Base-by-base conservation (phyloP, 2,113 vertebrate species). In the Dicerorhinus sumatrensis region DNA sequence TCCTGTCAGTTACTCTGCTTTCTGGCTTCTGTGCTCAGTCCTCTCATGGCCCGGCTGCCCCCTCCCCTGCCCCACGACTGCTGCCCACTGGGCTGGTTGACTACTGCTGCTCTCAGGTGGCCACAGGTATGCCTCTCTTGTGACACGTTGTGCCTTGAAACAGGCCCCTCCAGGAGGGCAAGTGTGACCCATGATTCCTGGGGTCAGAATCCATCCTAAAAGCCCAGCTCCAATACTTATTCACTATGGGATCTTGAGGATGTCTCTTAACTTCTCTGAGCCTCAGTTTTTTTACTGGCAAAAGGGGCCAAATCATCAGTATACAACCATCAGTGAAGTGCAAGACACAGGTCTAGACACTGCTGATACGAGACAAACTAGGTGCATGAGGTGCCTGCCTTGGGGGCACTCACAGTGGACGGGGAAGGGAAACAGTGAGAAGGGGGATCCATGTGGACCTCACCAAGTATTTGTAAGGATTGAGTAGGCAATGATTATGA, bases 401-500 rank as follows among this genome's bases (percentile, higher is more conserved):
- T 51, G 42, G 0, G 0, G 58, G 46, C 58, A 75, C 5, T 36
- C 63, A 36, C 0, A 21, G 89, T 18, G 2, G 16, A 31, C 0
- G 1, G 31, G 27, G 36, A 33, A 83, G 27, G 21, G 14, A 72
- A 18, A 31, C 79, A 29, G n/a, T 12, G 33, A 23, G 33, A 83
- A 36, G 48, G 27, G 77, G 48, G 6, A 17, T 36, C 56, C 5
- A 23, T 1, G 10, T 25, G 21, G 51, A 14, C 25, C 54, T 16
- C 7, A 29, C 6, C 5, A 31, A 20, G 46, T 14, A 4, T 48
- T 36, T 8, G 23, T 27, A 54, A 77, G 31, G 11, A 21, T 33
- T 46, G 33, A 20, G 23, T 1, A 14, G 72, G n/a, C 0, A 11
- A 2, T 1, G 48, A 27, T 4, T 9, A 42, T 20, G 21, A 65